Evolutionary conservation across 2,888 invertebrate species (phyloP).

Genomic region (Drosophila testacea): DNA sequence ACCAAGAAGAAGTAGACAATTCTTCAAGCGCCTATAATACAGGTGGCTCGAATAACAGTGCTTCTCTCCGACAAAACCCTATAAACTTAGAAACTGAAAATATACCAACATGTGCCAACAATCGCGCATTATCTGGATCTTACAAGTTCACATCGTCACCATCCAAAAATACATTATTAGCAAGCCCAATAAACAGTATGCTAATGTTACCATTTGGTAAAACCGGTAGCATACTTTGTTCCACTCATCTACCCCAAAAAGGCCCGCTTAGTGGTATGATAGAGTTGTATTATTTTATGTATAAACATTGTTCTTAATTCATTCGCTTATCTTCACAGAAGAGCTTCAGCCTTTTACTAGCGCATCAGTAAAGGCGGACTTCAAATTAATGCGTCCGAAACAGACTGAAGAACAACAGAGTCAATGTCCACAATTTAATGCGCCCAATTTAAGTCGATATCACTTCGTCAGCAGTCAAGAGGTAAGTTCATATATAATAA

Average conservation of each 20-base stretch:
- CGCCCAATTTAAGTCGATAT: conserved; percentile 87
- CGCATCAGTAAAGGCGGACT: conserved; percentile 29
- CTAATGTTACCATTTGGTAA: conserved; percentile 58
- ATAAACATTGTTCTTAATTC: background rate
- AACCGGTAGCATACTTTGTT: conserved; percentile 42
- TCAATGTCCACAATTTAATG: conserved; percentile 85
- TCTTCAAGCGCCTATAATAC: conserved; percentile 91
- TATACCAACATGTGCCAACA: conserved; percentile 5
- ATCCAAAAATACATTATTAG: conserved; percentile 45
- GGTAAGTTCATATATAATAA: conserved; percentile 77
- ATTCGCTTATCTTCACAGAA: conserved; percentile 4
- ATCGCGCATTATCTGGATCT: conserved; percentile 5
- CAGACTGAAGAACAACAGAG: conserved; percentile 46
- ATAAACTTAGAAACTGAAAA: conserved; percentile 32
- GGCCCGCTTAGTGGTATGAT: background rate
- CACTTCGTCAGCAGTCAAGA: conserved; percentile 87
- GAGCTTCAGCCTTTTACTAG: conserved; percentile 16
- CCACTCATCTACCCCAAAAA: conserved; percentile 21
- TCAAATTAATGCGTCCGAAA: conserved; percentile 38
- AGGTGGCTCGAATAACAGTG: conserved; percentile 90
- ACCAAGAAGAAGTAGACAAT: conserved; percentile 87
- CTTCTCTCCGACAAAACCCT: conserved; percentile 80
- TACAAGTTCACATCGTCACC: conserved; percentile 22
- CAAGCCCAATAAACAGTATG: conserved; percentile 50
- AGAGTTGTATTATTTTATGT: background rate